Evolutionary conservation across 1,140 invertebrate genomes (phyloP).

Genomic region (Cherax quadricarinatus): DNA sequence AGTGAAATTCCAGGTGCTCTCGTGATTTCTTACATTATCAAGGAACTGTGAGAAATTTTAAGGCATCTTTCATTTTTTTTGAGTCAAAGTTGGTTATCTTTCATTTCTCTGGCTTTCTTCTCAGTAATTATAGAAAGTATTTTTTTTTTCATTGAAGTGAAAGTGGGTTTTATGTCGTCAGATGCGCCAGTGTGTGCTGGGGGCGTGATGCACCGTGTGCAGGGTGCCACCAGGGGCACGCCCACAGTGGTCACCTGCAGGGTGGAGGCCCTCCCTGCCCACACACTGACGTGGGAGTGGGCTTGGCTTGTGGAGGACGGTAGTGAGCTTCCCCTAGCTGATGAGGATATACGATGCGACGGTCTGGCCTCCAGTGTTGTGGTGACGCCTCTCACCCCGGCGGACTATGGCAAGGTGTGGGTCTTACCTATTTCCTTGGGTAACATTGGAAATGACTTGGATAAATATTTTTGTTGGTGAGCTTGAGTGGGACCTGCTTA

Average conservation of each 20-base stretch:
- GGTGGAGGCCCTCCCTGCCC: constrained; percentile 61
- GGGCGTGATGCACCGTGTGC: constrained; percentile 37
- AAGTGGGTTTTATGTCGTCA: background rate
- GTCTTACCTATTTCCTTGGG: no score
- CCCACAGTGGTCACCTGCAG: constrained; percentile 50
- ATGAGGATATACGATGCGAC: constrained; percentile 40
- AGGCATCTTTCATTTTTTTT: no score
- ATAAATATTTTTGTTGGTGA: no score
- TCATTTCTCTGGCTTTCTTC: no score
- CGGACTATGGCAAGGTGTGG: constrained; percentile 81
- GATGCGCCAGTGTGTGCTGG: constrained; percentile 62
- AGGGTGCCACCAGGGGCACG: constrained; percentile 43
- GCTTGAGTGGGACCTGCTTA: no score
- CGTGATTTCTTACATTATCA: no score
- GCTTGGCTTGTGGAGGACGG: constrained; percentile 13
- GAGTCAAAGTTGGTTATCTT: no score
- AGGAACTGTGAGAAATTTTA: no score
- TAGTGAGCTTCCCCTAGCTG: constrained; percentile 16
- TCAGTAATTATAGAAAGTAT: no score
- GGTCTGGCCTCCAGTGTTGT: constrained; percentile 82
- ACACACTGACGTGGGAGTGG: constrained; percentile 49
- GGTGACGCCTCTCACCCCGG: constrained; percentile 86
- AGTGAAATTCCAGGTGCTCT: no score
- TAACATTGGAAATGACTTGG: no score
- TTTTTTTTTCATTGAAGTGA: no score